A percentile compares a stretch with the other conserved stretches of the same genome.
Conservation (phyloP, 2,888 invertebrate genomes). For the Strigamia maritima region DNA sequence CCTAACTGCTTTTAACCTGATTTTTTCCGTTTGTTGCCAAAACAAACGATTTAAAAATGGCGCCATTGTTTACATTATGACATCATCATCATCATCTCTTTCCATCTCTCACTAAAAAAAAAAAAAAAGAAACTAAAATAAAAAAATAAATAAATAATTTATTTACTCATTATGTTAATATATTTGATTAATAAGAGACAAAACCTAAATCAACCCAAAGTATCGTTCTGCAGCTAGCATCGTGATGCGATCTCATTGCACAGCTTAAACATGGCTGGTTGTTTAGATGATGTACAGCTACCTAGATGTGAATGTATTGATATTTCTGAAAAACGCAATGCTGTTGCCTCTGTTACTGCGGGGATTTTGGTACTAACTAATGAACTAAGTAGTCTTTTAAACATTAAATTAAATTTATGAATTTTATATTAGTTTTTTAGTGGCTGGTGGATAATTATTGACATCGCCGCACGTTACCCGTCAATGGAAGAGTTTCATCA, state of each 20-base stretch:
- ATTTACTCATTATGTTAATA: too few relatives aligned
- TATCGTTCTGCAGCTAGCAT: neutral
- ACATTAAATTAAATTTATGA: conserved; percentile 28
- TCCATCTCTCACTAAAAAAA: neutral
- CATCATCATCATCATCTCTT: neutral
- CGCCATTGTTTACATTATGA: neutral
- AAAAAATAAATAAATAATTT: too few relatives aligned
- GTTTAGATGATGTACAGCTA: conserved; percentile 71
- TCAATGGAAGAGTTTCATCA: conserved; percentile 57
- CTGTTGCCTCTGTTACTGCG: conserved; percentile 76
- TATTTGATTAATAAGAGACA: too few relatives aligned
- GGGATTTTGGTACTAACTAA: conserved; percentile 71
- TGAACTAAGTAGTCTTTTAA: neutral
- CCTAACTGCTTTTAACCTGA: neutral
- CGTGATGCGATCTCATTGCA: conserved; percentile 40
- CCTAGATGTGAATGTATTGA: conserved; percentile 73
- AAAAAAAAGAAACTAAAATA: too few relatives aligned
- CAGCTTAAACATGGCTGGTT: conserved; percentile 56
- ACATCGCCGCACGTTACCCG: conserved; percentile 78
- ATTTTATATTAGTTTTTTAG: conserved; percentile 72
- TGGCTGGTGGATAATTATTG: conserved; percentile 98
- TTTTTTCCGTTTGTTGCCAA: neutral
- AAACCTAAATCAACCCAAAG: neutral
- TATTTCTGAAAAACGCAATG: conserved; percentile 79
- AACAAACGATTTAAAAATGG: neutral